Percentiles rank a stretch among this genome's conserved stretches.
Evolutionary conservation across 2,888 invertebrate genomes (phyloP).

Genomic region (Ectropis crepuscularia): DNA sequence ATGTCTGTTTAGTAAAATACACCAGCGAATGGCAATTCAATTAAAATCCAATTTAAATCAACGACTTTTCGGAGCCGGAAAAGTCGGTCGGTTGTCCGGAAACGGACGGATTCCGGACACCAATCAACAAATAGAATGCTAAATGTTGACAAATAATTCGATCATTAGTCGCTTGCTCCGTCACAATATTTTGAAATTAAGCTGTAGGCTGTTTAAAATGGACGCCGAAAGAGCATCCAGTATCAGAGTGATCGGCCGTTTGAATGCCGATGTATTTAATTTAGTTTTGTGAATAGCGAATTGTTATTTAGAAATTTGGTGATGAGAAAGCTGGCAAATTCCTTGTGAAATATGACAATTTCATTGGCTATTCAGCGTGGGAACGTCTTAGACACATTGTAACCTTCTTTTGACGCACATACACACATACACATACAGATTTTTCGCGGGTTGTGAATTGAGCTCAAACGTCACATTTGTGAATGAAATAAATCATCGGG

Average conservation of each 20-base stretch:
- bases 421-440: no score
- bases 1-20: conserved; percentile 13
- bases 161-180: conserved; percentile 29
- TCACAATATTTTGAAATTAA: conserved; percentile 20
- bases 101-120: conserved; percentile 21
- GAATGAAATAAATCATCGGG: no score
- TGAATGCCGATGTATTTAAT: not conserved
- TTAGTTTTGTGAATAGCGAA: not conserved
- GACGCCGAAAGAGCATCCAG: not conserved
- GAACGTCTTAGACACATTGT: no score
- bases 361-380: no score
- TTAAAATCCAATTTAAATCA: conserved; percentile 32
- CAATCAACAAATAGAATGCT: conserved; percentile 21
- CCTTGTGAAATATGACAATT: no score
- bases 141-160: conserved; percentile 27
- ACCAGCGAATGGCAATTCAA: conserved; percentile 18
- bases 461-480: no score
- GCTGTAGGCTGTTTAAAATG: conserved; percentile 5
- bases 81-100: conserved; percentile 22
- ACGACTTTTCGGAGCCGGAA: conserved; percentile 25
- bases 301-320: no score
- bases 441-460: no score
- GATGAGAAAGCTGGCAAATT: no score
- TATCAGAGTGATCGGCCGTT: not conserved
- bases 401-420: no score